Percentiles rank a stretch among this genome's conserved stretches.
Conservation (phyloP, 2,888 invertebrate genomes). For the Drosophila suboccidentalis region DNA sequence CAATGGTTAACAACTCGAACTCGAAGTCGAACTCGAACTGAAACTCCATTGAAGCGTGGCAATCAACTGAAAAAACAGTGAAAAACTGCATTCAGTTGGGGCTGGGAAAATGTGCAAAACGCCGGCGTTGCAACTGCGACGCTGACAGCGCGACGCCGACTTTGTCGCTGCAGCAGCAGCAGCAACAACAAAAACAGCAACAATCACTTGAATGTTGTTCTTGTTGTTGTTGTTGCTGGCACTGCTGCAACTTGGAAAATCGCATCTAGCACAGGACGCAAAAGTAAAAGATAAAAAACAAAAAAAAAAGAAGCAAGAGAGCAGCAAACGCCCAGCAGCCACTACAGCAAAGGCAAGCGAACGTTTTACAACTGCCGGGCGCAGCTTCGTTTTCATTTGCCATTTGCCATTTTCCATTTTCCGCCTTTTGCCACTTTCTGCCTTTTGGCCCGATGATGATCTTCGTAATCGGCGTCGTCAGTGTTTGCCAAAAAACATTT, state of each 20-base stretch:
- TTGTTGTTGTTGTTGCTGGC: slow-evolving; percentile 8
- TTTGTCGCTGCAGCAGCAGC: slow-evolving; percentile 10
- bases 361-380: slow-evolving; percentile 48
- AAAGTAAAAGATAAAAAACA: neutral
- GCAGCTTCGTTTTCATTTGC: slow-evolving; percentile 42
- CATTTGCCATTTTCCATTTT: slow-evolving; percentile 36
- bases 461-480: slow-evolving; percentile 26
- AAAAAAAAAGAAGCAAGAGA: slow-evolving; percentile 6
- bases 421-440: slow-evolving; percentile 28
- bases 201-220: slow-evolving; percentile 7
- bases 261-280: slow-evolving; percentile 23
- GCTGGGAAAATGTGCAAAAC: slow-evolving; percentile 50
- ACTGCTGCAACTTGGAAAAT: slow-evolving; percentile 28
- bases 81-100: slow-evolving; percentile 61
- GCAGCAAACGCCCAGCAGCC: slow-evolving; percentile 16
- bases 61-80: slow-evolving; percentile 69
- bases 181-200: slow-evolving; percentile 2
- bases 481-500: slow-evolving; percentile 18
- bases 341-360: slow-evolving; percentile 38
- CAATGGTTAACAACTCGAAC: slow-evolving; percentile 34
- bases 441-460: slow-evolving; percentile 34
- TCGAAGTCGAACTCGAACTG: slow-evolving; percentile 60
- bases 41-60: slow-evolving; percentile 84
- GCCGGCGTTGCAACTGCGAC: slow-evolving; percentile 38
- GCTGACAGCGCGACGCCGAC: slow-evolving; percentile 15